phyloP scores from a whole-genome alignment of 2,888 invertebrate genomes.

The Macrophya annulata region DNA sequence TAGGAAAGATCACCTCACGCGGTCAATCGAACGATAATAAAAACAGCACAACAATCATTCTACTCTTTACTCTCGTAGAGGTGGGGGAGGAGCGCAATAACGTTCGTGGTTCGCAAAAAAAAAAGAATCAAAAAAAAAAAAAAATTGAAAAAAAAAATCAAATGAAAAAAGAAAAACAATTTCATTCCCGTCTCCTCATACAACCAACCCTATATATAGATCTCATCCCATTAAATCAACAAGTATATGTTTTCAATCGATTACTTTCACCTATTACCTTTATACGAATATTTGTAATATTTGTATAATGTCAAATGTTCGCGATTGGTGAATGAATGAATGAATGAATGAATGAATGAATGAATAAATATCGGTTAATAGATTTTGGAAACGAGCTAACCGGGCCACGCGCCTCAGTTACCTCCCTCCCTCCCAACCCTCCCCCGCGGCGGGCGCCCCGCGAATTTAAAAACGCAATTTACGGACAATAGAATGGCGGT shows the following conservation, averaged over 20 bases:
- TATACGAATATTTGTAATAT: too few relatives aligned
- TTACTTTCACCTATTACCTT: neutral
- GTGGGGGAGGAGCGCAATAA: neutral
- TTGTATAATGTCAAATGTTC: neutral
- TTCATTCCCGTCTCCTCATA: neutral
- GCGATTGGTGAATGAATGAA: neutral
- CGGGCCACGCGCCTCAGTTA: slow-evolving; percentile 67
- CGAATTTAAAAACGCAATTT: slow-evolving; percentile 77
- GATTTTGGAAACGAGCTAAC: slow-evolving; percentile 66
- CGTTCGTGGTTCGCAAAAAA: neutral
- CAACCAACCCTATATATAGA: too few relatives aligned
- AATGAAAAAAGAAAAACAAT: neutral
- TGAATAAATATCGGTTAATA: slow-evolving; percentile 28
- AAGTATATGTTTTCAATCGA: slow-evolving; percentile 25
- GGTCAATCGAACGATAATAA: neutral
- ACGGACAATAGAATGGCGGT: slow-evolving; percentile 74
- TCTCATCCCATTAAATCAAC: slow-evolving; percentile 14
- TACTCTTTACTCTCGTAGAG: neutral
- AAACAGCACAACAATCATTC: slow-evolving; percentile 12
- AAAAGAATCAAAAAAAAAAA: neutral
- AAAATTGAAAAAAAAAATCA: neutral
- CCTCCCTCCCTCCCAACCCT: neutral
- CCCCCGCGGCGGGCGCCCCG: slow-evolving; percentile 60
- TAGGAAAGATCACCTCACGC: neutral
- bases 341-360: neutral